A percentile compares a stretch with the other conserved stretches of the same genome.
phyloP scores from a whole-genome alignment of 2,888 invertebrate genomes.

The Chalcosyrphus nemorum region DNA sequence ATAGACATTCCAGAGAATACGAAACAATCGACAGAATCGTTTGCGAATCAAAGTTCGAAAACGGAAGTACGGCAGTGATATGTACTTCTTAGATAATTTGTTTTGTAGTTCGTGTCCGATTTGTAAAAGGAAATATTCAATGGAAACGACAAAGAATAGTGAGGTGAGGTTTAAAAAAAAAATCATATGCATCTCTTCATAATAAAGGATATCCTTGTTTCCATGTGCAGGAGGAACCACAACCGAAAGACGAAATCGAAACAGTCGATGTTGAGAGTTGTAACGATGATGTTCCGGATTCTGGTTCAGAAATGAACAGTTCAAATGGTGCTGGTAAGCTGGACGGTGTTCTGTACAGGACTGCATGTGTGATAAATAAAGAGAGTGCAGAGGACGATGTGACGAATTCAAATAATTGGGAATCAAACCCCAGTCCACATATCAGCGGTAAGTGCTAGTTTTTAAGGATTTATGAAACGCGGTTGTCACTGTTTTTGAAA shows the following conservation, averaged over 20 bases:
- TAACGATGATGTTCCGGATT: slow-evolving; percentile 81
- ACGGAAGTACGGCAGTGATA: slow-evolving; percentile 85
- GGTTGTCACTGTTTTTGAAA: no score
- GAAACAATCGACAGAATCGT: slow-evolving; percentile 87
- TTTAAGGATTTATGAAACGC: no score
- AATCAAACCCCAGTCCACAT: slow-evolving; percentile 69
- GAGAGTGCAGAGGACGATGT: slow-evolving; percentile 80
- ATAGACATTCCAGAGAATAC: slow-evolving; percentile 86
- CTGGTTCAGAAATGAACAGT: slow-evolving; percentile 79
- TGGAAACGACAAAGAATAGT: slow-evolving; percentile 84
- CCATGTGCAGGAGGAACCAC: slow-evolving; percentile 74
- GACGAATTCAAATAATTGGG: slow-evolving; percentile 75
- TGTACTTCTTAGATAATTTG: slow-evolving; percentile 81
- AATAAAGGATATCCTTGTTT: neutral
- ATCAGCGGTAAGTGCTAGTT: slow-evolving; percentile 67
- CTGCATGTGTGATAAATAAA: slow-evolving; percentile 81
- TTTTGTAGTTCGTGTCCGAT: slow-evolving; percentile 85
- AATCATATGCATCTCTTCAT: no score
- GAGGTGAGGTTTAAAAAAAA: no score
- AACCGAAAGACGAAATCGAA: slow-evolving; percentile 85
- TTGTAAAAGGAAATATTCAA: slow-evolving; percentile 83
- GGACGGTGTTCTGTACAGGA: slow-evolving; percentile 80
- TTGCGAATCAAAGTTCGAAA: slow-evolving; percentile 86
- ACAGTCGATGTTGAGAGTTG: slow-evolving; percentile 87
- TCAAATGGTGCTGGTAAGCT: slow-evolving; percentile 79